These are phyloP conservation scores for Ardeotis arabs DNA, from an alignment of 2,113 vertebrate species.

Conservation along the genomic window DNA sequence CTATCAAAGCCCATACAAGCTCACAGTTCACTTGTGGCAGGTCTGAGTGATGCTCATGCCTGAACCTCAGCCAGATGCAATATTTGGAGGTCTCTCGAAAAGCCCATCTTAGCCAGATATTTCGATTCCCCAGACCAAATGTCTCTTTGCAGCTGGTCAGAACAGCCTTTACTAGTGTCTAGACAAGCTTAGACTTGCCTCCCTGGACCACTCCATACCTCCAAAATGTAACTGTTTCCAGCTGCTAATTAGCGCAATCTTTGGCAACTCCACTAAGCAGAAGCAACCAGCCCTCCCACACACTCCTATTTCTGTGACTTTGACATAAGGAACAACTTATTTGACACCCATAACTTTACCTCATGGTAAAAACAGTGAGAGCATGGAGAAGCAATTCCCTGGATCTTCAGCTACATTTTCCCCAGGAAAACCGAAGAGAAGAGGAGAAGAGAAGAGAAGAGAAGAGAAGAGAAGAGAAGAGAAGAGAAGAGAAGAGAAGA, in stretches of 20 bases:
- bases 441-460: not conserved
- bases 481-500: too few relatives aligned
- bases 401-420: not conserved
- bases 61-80: not conserved
- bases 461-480: too few relatives aligned
- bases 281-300: slow-evolving; percentile 43
- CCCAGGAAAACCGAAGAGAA: not conserved
- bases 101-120: not conserved
- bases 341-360: slow-evolving; percentile 12
- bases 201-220: not conserved
- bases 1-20: not conserved
- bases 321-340: slow-evolving; percentile 24
- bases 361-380: not conserved
- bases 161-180: not conserved
- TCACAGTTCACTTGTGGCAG: not conserved
- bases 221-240: slow-evolving; percentile 1
- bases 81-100: not conserved
- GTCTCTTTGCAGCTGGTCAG: not conserved
- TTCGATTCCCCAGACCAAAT: not conserved
- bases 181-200: not conserved
- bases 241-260: slow-evolving; percentile 22
- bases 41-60: not conserved
- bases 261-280: slow-evolving; percentile 37
- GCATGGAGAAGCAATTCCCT: not conserved
- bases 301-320: slow-evolving; percentile 35